A percentile compares a stretch with the other conserved stretches of the same genome.
Evolutionary conservation across 2,113 vertebrate genomes (phyloP).

Genomic region (Urocolius indicus): DNA sequence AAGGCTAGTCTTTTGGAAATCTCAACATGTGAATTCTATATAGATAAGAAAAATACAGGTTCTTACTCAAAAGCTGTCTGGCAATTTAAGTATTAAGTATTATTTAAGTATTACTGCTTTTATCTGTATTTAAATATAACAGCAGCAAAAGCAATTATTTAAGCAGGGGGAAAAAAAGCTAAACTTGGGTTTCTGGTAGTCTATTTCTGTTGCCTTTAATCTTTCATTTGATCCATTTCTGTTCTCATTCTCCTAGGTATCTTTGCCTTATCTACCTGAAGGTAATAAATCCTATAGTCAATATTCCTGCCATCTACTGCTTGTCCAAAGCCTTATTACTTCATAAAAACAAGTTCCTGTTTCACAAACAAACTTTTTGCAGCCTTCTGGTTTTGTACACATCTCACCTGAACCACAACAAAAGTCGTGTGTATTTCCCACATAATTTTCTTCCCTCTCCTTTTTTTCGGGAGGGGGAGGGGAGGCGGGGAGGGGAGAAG

Average conservation of each 20-base stretch:
- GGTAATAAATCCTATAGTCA: not conserved
- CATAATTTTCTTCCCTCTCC: not conserved
- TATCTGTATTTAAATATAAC: not conserved
- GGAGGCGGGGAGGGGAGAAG: too few relatives aligned
- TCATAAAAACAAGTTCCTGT: not conserved
- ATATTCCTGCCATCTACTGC: not conserved
- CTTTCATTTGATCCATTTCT: not conserved
- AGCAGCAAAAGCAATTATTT: not conserved
- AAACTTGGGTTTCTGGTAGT: not conserved
- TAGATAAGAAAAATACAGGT: not conserved
- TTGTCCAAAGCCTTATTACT: not conserved
- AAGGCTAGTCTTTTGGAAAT: not conserved
- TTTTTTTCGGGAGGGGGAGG: not conserved
- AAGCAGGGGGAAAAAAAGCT: not conserved
- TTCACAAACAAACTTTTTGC: conserved; percentile 8
- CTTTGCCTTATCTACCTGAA: not conserved
- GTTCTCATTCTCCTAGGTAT: not conserved
- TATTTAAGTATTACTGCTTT: not conserved
- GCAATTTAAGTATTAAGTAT: not conserved
- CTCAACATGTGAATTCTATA: not conserved
- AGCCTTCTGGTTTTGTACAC: not conserved
- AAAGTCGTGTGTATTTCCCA: not conserved
- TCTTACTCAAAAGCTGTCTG: not conserved
- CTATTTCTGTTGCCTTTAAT: not conserved
- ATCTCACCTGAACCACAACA: not conserved